These are phyloP conservation scores for Synergus itoensis DNA, from an alignment of 2,888 invertebrate genomes.

Conservation along the genomic window DNA sequence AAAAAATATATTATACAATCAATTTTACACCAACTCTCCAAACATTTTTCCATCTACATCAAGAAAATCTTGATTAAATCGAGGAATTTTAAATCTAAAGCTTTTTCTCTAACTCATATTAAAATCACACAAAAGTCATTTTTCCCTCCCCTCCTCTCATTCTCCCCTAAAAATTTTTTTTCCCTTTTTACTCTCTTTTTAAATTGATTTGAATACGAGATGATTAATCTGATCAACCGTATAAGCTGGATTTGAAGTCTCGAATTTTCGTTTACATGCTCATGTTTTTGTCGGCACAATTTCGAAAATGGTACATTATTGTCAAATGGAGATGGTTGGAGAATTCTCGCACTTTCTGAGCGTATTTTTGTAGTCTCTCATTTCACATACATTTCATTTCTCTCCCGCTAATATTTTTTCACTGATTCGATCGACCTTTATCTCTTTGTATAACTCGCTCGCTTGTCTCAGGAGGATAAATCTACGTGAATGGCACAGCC, in stretches of 20 bases:
- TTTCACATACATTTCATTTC: slow-evolving; percentile 25
- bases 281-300: too few relatives aligned
- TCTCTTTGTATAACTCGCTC: slow-evolving; percentile 54
- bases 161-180: neutral
- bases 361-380: neutral
- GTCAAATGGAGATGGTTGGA: too few relatives aligned
- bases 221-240: too few relatives aligned
- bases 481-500: slow-evolving; percentile 76
- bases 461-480: slow-evolving; percentile 64
- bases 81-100: slow-evolving; percentile 26
- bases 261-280: too few relatives aligned
- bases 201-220: neutral
- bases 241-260: too few relatives aligned
- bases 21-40: neutral
- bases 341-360: too few relatives aligned
- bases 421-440: slow-evolving; percentile 48
- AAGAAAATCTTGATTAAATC: neutral
- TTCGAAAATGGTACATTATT: too few relatives aligned
- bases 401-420: slow-evolving; percentile 43
- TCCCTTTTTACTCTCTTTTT: neutral
- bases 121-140: slow-evolving; percentile 12
- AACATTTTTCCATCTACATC: neutral
- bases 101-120: neutral
- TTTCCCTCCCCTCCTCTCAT: neutral
- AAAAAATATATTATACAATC: slow-evolving; percentile 14